Evolutionary conservation across 2,797 vertebrate genomes (phyloP).

Genomic region (Glossophaga mutica): DNA sequence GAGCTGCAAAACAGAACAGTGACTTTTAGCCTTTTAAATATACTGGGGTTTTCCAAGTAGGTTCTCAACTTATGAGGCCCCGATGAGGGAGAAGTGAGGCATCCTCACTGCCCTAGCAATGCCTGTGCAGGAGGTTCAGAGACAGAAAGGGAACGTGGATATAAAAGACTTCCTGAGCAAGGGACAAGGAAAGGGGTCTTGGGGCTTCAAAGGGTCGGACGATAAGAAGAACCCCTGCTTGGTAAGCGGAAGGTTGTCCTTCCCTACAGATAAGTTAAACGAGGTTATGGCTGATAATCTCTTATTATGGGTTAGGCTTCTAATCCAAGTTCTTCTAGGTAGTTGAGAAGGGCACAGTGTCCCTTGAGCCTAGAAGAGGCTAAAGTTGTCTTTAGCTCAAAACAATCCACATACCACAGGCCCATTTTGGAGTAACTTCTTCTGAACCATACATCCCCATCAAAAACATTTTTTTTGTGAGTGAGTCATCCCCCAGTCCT

Average conservation of each 20-base stretch:
- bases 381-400: not conserved
- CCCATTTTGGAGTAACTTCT: not conserved
- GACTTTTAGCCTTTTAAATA: not conserved
- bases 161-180: not conserved
- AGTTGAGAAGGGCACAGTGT: not conserved
- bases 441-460: not conserved
- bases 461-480: not conserved
- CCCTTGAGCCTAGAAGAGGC: not conserved
- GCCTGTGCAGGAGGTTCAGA: too few relatives aligned
- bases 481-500: not conserved
- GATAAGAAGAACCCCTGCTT: not conserved
- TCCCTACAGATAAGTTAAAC: not conserved
- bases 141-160: not conserved
- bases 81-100: fast-evolving
- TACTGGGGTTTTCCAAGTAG: not conserved
- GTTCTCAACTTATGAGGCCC: not conserved
- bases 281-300: not conserved
- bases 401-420: not conserved
- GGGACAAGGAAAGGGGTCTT: too few relatives aligned
- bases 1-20: slow-evolving; percentile 66
- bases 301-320: not conserved
- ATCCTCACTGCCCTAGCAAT: not conserved
- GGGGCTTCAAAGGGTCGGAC: not conserved
- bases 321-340: not conserved
- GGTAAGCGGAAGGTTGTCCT: not conserved